Evolutionary conservation across 2,888 invertebrate genomes (phyloP).

Genomic region (Tiliacea aurago): DNA sequence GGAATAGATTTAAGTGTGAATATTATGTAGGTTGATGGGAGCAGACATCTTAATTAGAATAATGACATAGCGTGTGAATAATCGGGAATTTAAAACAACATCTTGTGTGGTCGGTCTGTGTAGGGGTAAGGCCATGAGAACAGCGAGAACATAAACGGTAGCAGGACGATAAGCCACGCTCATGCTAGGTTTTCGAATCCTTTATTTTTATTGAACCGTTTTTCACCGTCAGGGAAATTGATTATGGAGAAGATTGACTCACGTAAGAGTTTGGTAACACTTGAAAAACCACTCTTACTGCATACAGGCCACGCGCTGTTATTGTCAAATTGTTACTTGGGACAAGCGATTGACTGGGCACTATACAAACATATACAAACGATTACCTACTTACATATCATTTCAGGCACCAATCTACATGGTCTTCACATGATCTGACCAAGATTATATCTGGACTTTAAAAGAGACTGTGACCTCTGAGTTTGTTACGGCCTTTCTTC

Average conservation of each 20-base stretch:
- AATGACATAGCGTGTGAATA: slow-evolving; percentile 75
- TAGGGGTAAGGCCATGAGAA: slow-evolving; percentile 39
- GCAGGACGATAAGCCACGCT: not conserved
- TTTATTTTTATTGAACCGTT: not conserved
- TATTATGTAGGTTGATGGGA: slow-evolving; percentile 20
- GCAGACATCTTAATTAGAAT: slow-evolving; percentile 71
- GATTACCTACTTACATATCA: too few species aligned
- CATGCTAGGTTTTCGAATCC: too few species aligned
- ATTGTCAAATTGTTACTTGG: not conserved
- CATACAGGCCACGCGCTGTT: not conserved
- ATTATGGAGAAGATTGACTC: not conserved
- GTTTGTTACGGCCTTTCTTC: too few species aligned
- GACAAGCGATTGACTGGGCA: not conserved
- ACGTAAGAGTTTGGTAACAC: too few species aligned
- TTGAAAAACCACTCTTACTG: too few species aligned
- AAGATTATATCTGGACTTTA: too few species aligned
- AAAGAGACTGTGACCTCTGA: too few species aligned
- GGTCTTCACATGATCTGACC: too few species aligned
- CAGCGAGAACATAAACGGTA: slow-evolving; percentile 18
- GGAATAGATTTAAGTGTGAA: fast-evolving
- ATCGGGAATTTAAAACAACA: slow-evolving; percentile 63
- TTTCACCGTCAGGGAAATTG: not conserved
- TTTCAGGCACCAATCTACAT: too few species aligned
- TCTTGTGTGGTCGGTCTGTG: slow-evolving; percentile 68
- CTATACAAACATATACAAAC: too few species aligned